Evolutionary conservation across 1,140 invertebrate genomes (phyloP).

Genomic region (Leptoteleia sp.): DNA sequence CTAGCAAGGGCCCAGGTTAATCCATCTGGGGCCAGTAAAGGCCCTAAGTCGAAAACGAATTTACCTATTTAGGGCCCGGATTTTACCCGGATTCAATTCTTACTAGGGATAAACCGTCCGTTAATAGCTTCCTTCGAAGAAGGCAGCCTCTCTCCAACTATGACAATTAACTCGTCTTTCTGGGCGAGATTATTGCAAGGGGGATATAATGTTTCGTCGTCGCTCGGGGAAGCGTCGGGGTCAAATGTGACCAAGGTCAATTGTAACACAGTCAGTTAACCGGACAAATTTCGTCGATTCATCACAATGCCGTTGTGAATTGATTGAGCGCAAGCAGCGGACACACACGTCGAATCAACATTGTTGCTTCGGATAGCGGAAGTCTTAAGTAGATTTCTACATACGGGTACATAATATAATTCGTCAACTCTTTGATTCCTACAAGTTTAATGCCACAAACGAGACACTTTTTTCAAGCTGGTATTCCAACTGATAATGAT

Average conservation of each 20-base stretch:
- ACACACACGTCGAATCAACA: constrained; percentile 32
- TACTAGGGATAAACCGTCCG: constrained; percentile 1
- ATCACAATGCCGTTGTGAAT: constrained; percentile 32
- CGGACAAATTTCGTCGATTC: constrained; percentile 27
- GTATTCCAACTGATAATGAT: no score
- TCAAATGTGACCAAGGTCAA: constrained; percentile 55
- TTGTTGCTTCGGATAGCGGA: no score
- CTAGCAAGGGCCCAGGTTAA: no score
- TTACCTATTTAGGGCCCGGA: no score
- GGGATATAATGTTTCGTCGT: constrained; percentile 35
- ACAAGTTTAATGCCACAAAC: no score
- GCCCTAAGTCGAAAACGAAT: no score
- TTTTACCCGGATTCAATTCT: no score
- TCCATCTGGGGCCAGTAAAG: no score
- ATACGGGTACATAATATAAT: no score
- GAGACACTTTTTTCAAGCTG: no score
- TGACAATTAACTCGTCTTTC: constrained; percentile 19
- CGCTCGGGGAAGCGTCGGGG: constrained; percentile 32
- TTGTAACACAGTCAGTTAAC: constrained; percentile 43
- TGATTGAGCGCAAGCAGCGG: constrained; percentile 1
- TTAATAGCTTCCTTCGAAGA: background rate
- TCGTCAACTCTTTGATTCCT: no score
- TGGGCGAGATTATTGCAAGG: constrained; percentile 8
- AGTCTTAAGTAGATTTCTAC: no score
- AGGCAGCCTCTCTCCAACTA: background rate